Percentiles rank a stretch among this genome's conserved stretches.
Evolutionary conservation across 1,140 invertebrate species (phyloP).

Genomic region (Orussus abietinus): DNA sequence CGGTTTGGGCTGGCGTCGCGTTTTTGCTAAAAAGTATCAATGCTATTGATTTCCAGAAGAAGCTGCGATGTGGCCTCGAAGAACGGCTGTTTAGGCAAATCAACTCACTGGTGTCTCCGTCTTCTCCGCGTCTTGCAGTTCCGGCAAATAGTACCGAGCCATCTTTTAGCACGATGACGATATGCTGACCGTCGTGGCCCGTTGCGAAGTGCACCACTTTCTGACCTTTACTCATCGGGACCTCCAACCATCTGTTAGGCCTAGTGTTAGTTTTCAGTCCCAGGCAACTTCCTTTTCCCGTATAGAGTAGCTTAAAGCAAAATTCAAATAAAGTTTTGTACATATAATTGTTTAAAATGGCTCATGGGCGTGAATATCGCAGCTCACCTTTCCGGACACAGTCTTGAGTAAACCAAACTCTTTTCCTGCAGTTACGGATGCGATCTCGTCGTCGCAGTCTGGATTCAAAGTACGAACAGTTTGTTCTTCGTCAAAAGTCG

Average conservation of each 20-base stretch:
- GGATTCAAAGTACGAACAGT: conserved; percentile 50
- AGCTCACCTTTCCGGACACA: conserved; percentile 67
- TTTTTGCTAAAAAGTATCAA: conserved; percentile 58
- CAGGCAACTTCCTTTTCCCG: conserved; percentile 71
- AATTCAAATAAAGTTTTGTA: not conserved
- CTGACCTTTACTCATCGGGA: conserved; percentile 70
- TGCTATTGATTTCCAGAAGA: not conserved
- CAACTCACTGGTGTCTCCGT: conserved; percentile 70
- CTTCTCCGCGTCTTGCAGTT: conserved; percentile 86
- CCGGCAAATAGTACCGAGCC: conserved; percentile 86
- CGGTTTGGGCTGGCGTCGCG: conserved; percentile 81
- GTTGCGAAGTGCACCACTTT: conserved; percentile 76
- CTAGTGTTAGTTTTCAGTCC: conserved; percentile 66
- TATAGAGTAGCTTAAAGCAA: conserved; percentile 63
- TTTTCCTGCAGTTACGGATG: conserved; percentile 69
- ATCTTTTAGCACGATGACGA: conserved; percentile 83
- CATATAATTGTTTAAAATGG: conserved; percentile 7
- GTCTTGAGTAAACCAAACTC: conserved; percentile 81
- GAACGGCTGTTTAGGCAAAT: not conserved
- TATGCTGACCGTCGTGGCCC: conserved; percentile 91
- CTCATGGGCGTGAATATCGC: not conserved
- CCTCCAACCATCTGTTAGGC: conserved; percentile 70
- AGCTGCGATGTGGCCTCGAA: not conserved
- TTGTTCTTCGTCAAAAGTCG: conserved; percentile 67
- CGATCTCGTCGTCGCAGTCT: conserved; percentile 68